Conservation (phyloP, 2,888 invertebrate genomes). For the Caenorhabditis uteleia region DNA sequence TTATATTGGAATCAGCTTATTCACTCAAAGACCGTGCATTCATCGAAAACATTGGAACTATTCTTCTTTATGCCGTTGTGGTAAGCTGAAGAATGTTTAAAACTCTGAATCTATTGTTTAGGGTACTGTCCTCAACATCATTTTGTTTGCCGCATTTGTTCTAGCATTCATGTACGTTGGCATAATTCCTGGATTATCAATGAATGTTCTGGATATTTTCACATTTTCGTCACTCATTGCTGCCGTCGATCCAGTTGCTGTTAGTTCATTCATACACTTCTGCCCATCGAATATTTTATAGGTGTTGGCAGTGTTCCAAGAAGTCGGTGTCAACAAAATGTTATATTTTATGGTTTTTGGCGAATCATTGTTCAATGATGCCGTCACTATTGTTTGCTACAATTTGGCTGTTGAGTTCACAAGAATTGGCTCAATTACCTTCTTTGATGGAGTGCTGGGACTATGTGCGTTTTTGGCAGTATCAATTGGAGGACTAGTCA, state of each 20-base stretch:
- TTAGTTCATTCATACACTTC: conserved; percentile 61
- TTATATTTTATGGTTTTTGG: conserved; percentile 76
- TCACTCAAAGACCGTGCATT: conserved; percentile 74
- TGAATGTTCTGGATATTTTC: conserved; percentile 68
- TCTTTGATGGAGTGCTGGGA: conserved; percentile 70
- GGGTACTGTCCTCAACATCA: conserved; percentile 70
- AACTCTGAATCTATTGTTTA: conserved; percentile 28
- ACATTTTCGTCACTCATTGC: conserved; percentile 74
- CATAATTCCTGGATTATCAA: conserved; percentile 59
- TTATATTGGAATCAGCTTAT: conserved; percentile 74
- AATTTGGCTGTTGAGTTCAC: conserved; percentile 73
- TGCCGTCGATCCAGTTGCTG: conserved; percentile 76
- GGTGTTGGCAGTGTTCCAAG: conserved; percentile 66
- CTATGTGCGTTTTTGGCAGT: conserved; percentile 73
- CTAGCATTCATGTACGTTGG: conserved; percentile 47
- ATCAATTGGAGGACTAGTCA: conserved; percentile 72
- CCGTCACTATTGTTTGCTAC: conserved; percentile 75
- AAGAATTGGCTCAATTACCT: conserved; percentile 56
- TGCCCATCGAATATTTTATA: conserved; percentile 5
- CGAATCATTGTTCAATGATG: conserved; percentile 75
- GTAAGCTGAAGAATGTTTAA: conserved; percentile 70
- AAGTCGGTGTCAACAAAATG: conserved; percentile 74
- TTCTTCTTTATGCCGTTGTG: conserved; percentile 74
- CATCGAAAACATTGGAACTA: conserved; percentile 74
- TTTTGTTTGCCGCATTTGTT: conserved; percentile 59